A percentile compares a stretch with the other conserved stretches of the same genome.
Conservation (phyloP, 2,113 vertebrate species). For the Melospiza melodia region DNA sequence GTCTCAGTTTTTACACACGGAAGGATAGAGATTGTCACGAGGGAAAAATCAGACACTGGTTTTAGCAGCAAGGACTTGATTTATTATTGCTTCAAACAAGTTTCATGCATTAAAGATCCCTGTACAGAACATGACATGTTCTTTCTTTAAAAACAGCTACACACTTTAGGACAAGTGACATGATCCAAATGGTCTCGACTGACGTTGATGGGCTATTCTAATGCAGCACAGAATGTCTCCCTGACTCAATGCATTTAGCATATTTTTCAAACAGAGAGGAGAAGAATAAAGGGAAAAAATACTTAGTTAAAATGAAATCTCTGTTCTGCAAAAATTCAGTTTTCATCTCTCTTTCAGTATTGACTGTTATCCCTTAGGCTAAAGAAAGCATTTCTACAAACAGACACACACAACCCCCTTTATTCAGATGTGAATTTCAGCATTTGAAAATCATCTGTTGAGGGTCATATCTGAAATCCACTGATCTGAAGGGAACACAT, state of each 20-base stretch:
- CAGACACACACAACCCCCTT: not conserved
- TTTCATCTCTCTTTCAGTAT: slow-evolving; percentile 29
- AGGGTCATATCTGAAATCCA: not conserved
- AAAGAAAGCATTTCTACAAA: not conserved
- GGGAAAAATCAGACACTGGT: slow-evolving; percentile 58
- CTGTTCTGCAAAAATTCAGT: not conserved
- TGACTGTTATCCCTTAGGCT: not conserved
- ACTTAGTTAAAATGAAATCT: slow-evolving; percentile 15
- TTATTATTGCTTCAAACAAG: slow-evolving; percentile 74
- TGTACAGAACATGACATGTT: slow-evolving; percentile 70
- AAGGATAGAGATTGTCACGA: slow-evolving; percentile 24
- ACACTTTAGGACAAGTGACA: slow-evolving; percentile 68
- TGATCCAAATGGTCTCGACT: slow-evolving; percentile 68
- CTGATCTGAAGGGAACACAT: slow-evolving; percentile 1
- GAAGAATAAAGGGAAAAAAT: slow-evolving; percentile 5
- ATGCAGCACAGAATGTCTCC: slow-evolving; percentile 54
- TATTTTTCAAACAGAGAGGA: slow-evolving; percentile 34
- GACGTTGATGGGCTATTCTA: slow-evolving; percentile 70
- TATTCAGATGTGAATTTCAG: slow-evolving; percentile 24
- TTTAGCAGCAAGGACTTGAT: slow-evolving; percentile 69
- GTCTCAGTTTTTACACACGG: not conserved
- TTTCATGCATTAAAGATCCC: slow-evolving; percentile 73
- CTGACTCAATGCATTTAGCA: slow-evolving; percentile 8
- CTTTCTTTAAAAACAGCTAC: slow-evolving; percentile 70
- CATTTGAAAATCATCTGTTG: slow-evolving; percentile 6